These are phyloP conservation scores for Scaptomyza flava DNA, from an alignment of 2,888 invertebrate genomes.

Conservation along the genomic window DNA sequence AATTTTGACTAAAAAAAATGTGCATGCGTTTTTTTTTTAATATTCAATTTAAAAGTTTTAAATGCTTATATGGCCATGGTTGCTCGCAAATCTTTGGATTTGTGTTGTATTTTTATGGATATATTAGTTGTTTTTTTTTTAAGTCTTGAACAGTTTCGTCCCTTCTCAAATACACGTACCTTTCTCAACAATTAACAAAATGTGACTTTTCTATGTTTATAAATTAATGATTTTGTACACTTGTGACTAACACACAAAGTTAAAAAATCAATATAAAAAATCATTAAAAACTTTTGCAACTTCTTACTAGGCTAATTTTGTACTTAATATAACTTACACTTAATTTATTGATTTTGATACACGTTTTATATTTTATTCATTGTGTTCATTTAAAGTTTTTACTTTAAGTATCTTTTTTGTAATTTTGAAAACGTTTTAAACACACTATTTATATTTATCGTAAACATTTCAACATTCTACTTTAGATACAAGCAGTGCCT, in stretches of 20 bases:
- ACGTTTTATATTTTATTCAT: conserved; percentile 29
- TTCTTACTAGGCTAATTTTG: conserved; percentile 59
- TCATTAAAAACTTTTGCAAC: conserved; percentile 45
- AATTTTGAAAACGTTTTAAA: conserved; percentile 34
- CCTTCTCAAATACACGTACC: conserved; percentile 22
- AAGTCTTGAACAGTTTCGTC: conserved; percentile 29
- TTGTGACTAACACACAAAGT: conserved; percentile 54
- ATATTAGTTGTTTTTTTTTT: conserved; percentile 20
- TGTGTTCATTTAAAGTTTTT: conserved; percentile 39
- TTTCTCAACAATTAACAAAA: conserved; percentile 21
- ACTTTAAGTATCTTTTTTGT: conserved; percentile 16
- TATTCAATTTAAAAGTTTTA: not conserved
- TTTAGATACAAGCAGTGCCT: conserved; percentile 69
- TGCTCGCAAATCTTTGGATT: conserved; percentile 6
- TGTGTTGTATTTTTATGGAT: conserved; percentile 8
- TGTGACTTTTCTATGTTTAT: conserved; percentile 18
- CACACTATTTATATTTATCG: conserved; percentile 12
- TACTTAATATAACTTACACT: conserved; percentile 49
- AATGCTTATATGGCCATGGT: not conserved
- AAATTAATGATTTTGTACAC: conserved; percentile 17
- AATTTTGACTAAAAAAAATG: conserved; percentile 18
- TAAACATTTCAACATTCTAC: conserved; percentile 53
- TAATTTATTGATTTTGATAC: conserved; percentile 42
- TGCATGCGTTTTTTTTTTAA: conserved; percentile 68
- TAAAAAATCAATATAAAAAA: conserved; percentile 26